Base-by-base conservation (phyloP, 2,113 vertebrate genomes). In the Chaetura pelagica region DNA sequence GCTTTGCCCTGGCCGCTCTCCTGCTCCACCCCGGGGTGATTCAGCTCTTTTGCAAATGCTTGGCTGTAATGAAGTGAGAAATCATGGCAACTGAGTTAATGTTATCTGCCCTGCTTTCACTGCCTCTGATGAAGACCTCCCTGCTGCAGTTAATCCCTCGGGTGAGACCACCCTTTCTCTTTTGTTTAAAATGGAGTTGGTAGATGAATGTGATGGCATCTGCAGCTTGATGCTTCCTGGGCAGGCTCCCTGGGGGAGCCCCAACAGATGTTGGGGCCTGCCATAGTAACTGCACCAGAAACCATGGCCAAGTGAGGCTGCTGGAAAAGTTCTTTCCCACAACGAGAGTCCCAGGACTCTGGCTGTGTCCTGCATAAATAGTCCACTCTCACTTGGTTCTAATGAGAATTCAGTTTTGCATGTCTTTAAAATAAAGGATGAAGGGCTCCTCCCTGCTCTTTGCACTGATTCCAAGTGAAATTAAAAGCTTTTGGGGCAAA, bases 81-180 rank as follows among this genome's bases (percentile, higher is more conserved):
- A 80, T 80, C 52, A 14, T 0, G 0, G 74, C 78, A 72, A 18
- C 4, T 11, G 12, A 29, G n/a, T 64, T 22, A 27, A 32, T 42
- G 64, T 55, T 93, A 90, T 84, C 90, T 96, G 7, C 14, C 17
- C 49, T 2, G 26, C 80, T 71, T 77, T 81, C 23, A 46, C 63
- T 48, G 6, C 12, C 77, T 74, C 40, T 32, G 32, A 66, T 0
- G 42, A 74, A 34, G 86, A 83, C 75, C 82, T 95, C 82, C 87
- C 87, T 75, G 85, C 72, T 90, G 90, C 72, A 19, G 55, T 48
- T 71, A 76, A 69, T 90, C 51, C 78, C 8, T 3, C 21, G 75
- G 48, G 78, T 27, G 64, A 84, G 63, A 81, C 75, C 75, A 71
- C 68, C 75, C 75, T 88, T 95, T 57, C 49, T 87, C 90, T 63